Evolutionary conservation across 2,888 invertebrate species (phyloP).

Genomic region (Drosophila nigricruria): DNA sequence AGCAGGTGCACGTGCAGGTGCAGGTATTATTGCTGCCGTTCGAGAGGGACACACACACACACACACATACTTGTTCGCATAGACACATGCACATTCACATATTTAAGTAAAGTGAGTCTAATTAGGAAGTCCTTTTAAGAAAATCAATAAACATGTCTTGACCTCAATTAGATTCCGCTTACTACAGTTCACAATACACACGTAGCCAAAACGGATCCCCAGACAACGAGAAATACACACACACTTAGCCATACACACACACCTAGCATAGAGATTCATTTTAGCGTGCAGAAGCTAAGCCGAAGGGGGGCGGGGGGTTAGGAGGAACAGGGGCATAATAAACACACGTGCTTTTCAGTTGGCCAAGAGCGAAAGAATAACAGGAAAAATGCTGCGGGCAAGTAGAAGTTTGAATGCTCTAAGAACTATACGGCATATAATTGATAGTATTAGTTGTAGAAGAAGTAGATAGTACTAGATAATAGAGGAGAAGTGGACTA

Average conservation of each 20-base stretch:
- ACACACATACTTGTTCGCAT: background rate
- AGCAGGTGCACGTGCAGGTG: slow-evolving; percentile 9
- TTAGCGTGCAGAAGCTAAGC: slow-evolving; percentile 22
- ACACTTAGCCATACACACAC: slow-evolving; percentile 47
- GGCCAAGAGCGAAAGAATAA: slow-evolving; percentile 47
- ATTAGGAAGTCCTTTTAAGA: slow-evolving; percentile 81
- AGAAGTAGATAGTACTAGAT: no score
- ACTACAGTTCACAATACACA: slow-evolving; percentile 78
- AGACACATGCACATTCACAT: slow-evolving; percentile 9
- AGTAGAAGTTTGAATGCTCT: slow-evolving; percentile 15
- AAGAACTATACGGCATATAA: background rate
- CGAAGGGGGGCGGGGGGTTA: background rate
- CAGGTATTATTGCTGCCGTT: slow-evolving; percentile 8
- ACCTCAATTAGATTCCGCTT: slow-evolving; percentile 83
- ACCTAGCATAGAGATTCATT: slow-evolving; percentile 46
- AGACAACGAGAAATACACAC: slow-evolving; percentile 62
- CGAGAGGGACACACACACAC: slow-evolving; percentile 8
- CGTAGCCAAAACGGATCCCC: slow-evolving; percentile 62
- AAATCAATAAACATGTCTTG: slow-evolving; percentile 84
- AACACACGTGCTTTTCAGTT: slow-evolving; percentile 77
- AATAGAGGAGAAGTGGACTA: no score
- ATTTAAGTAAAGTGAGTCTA: slow-evolving; percentile 74
- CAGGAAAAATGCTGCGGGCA: slow-evolving; percentile 5
- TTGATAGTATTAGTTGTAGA: no score
- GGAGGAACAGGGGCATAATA: background rate